Evolutionary conservation across 2,113 vertebrate species (phyloP), one percentile per base, ranked within the genome.

Genomic region (Poeciliopsis occidentalis): DNA sequence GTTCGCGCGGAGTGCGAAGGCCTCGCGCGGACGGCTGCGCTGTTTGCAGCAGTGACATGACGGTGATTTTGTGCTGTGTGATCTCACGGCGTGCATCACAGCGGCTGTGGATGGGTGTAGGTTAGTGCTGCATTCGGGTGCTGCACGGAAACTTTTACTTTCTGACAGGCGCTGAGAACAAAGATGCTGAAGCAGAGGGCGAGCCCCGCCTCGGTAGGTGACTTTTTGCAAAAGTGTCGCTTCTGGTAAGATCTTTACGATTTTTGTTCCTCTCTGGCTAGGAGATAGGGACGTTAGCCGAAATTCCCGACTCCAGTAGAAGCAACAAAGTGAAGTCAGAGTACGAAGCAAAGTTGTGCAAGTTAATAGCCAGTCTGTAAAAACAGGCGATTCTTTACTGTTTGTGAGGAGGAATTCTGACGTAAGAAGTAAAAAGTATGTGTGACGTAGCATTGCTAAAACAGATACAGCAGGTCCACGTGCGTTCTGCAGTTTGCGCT

Each of bases 51-150:
- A 91, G 91, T 88, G 86, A 75, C 69, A 22, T 74, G 87, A 90
- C 91, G 90, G 71, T 93, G 93, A 92, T 92, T 94, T 92, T 80
- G 91, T 11, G 91, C 92, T 89, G 88, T 89, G 91, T 83, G 88
- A 89, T 78, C 83, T 86, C 88, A 70, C 76, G 66, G 83, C 82
- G 76, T 83, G 76, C 84, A 91, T 87, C 87, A 73, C 85, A 34
- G 80, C 69, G 34, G 69, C 80, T 10, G 76, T 73, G 81, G 27
- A 34, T 68, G 75, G 75, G 60, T 77, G 82, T 7, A 65, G 82
- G 82, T 64, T 51, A 71, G 47, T 87, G 91, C 30, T 90, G 84
- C 91, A 22, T 92, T 92, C 82, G 85, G 29, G 80, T 88, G 82
- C 77, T 24, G 30, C 71, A 86, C 85, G 82, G 85, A 91, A 83